These are phyloP conservation scores for Piscicola geometra DNA, from an alignment of 2,888 invertebrate genomes.

Conservation along the genomic window DNA sequence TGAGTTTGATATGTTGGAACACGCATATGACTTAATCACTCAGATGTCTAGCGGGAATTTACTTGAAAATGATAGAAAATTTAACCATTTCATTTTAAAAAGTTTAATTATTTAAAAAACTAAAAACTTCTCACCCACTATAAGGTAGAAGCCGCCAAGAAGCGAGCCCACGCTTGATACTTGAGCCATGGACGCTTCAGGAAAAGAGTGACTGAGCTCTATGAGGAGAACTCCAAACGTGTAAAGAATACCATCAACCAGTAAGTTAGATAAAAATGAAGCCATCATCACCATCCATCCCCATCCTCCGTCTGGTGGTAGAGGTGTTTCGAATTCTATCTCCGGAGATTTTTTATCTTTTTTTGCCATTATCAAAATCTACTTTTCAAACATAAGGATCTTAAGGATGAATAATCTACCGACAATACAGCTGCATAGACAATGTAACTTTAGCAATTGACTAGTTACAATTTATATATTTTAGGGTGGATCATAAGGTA, in stretches of 20 bases:
- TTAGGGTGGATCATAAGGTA: too few species aligned
- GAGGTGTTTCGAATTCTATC: conserved; percentile 26
- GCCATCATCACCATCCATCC: conserved; percentile 52
- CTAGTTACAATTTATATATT: too few species aligned
- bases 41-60: background rate
- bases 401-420: too few species aligned
- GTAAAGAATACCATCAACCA: conserved; percentile 79
- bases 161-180: conserved; percentile 80
- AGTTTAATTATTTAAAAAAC: background rate
- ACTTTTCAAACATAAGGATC: too few species aligned
- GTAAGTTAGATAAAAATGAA: conserved; percentile 47
- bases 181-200: conserved; percentile 63
- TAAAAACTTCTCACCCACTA: conserved; percentile 65
- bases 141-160: conserved; percentile 82
- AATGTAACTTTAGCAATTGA: too few species aligned
- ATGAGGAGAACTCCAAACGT: conserved; percentile 72
- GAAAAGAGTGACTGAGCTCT: conserved; percentile 66
- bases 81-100: too few species aligned
- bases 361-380: conserved; percentile 28
- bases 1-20: too few species aligned
- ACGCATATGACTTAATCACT: background rate
- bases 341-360: conserved; percentile 10
- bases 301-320: conserved; percentile 50
- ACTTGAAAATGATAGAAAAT: background rate
- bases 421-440: too few species aligned